Evolutionary conservation across 2,113 vertebrate genomes (phyloP).

Genomic region (Poicephalus meyeri): DNA sequence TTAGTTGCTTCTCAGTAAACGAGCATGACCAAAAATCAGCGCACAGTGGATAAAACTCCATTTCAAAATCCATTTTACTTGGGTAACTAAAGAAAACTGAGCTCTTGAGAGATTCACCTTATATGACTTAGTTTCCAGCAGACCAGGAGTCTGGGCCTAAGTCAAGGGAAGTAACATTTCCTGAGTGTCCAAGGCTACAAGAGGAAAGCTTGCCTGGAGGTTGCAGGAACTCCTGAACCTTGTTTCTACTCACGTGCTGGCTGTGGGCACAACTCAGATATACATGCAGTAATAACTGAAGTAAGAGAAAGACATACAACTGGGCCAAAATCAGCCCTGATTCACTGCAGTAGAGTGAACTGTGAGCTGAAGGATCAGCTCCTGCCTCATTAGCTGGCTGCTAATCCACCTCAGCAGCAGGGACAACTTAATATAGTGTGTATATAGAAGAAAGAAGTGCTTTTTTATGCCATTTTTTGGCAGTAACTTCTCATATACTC

Average conservation of each 20-base stretch:
- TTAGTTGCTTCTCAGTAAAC: neutral
- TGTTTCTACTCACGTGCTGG: neutral
- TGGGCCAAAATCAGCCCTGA: neutral
- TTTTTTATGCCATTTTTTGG: neutral
- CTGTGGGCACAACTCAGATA: neutral
- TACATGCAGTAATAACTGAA: neutral
- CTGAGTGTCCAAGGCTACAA: neutral
- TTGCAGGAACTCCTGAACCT: neutral
- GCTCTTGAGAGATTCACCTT: neutral
- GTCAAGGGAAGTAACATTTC: neutral
- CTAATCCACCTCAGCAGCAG: neutral
- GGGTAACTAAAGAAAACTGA: neutral
- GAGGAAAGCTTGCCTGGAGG: neutral
- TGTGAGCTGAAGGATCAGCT: neutral
- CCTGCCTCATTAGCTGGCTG: neutral
- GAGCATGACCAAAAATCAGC: neutral
- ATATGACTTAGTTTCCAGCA: neutral
- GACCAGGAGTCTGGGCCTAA: neutral
- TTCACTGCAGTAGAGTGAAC: neutral
- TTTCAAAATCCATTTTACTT: neutral
- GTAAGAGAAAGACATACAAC: neutral
- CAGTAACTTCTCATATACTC: neutral
- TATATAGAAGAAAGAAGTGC: neutral
- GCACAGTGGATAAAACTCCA: neutral
- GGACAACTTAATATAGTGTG: neutral